These are phyloP conservation scores for Pantherophis alleghaniensis DNA, from an alignment of 2,797 vertebrate genomes.

Conservation along the genomic window DNA sequence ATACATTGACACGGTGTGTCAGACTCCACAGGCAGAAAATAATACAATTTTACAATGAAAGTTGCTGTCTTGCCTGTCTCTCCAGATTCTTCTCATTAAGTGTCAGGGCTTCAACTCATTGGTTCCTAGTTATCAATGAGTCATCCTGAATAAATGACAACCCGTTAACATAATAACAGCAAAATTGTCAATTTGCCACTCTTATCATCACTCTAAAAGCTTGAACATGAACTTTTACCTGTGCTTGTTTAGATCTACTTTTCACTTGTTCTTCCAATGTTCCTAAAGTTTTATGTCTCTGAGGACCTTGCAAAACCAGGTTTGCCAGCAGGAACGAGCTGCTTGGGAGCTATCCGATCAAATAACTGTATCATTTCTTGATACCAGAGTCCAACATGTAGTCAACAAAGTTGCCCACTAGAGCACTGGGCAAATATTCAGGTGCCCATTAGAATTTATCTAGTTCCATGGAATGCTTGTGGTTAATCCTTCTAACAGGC, in stretches of 20 bases:
- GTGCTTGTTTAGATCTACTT: not conserved
- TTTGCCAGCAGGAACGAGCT: not conserved
- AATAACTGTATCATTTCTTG: not conserved
- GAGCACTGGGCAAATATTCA: not conserved
- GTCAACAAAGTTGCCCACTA: not conserved
- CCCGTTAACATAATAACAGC: not conserved
- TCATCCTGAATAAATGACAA: not conserved
- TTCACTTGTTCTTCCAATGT: not conserved
- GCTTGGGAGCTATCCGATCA: not conserved
- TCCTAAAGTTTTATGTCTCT: not conserved
- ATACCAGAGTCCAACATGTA: not conserved
- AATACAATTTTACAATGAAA: not conserved
- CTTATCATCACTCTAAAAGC: not conserved
- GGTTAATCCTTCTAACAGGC: not conserved
- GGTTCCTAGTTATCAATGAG: not conserved
- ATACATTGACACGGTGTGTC: not conserved
- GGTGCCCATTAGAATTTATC: not conserved
- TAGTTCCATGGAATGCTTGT: not conserved
- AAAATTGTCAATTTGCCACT: not conserved
- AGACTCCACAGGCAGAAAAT: not conserved
- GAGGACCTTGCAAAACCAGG: not conserved
- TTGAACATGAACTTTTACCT: not conserved
- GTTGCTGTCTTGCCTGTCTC: not conserved
- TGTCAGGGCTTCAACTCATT: not conserved
- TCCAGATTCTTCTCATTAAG: not conserved